Percentiles rank a stretch among this genome's conserved stretches.
phyloP scores from a whole-genome alignment of 2,888 invertebrate genomes.

The Eupithecia subumbrata region DNA sequence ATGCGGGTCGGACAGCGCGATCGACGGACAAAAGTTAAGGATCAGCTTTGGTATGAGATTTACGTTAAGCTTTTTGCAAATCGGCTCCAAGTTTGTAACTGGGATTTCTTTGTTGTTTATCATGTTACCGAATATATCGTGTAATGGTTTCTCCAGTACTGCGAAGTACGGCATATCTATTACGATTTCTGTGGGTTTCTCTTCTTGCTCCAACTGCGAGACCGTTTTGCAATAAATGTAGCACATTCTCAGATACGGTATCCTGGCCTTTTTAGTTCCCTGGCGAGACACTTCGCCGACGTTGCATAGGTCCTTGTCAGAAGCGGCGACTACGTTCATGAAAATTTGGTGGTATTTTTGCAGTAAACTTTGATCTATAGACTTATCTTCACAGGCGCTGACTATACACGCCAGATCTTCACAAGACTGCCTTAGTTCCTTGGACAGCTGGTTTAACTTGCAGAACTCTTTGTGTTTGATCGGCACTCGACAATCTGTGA shows the following conservation, averaged over 20 bases:
- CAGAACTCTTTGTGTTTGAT: conserved; percentile 80
- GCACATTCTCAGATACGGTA: conserved; percentile 81
- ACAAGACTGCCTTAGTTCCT: conserved; percentile 77
- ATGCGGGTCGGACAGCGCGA: conserved; percentile 73
- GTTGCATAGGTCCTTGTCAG: conserved; percentile 77
- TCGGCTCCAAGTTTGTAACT: conserved; percentile 87
- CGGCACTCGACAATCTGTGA: conserved; percentile 76
- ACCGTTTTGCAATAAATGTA: conserved; percentile 85
- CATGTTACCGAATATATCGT: conserved; percentile 86
- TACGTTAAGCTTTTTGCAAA: conserved; percentile 87
- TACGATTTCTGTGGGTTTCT: conserved; percentile 58
- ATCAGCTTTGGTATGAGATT: conserved; percentile 90
- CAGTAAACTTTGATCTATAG: conserved; percentile 64
- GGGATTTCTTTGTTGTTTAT: conserved; percentile 87
- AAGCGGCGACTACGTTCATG: conserved; percentile 78
- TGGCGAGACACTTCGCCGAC: conserved; percentile 70
- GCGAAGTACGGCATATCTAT: conserved; percentile 76
- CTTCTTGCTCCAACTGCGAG: conserved; percentile 76
- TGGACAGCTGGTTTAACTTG: conserved; percentile 76
- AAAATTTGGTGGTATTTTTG: conserved; percentile 79
- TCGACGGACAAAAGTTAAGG: conserved; percentile 88
- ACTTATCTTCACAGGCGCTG: conserved; percentile 53
- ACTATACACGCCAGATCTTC: conserved; percentile 74
- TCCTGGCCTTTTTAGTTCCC: conserved; percentile 69
- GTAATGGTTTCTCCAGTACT: conserved; percentile 80